A percentile compares a stretch with the other conserved stretches of the same genome.
phyloP scores from a whole-genome alignment of 2,797 vertebrate species.

The Danio kyathit region DNA sequence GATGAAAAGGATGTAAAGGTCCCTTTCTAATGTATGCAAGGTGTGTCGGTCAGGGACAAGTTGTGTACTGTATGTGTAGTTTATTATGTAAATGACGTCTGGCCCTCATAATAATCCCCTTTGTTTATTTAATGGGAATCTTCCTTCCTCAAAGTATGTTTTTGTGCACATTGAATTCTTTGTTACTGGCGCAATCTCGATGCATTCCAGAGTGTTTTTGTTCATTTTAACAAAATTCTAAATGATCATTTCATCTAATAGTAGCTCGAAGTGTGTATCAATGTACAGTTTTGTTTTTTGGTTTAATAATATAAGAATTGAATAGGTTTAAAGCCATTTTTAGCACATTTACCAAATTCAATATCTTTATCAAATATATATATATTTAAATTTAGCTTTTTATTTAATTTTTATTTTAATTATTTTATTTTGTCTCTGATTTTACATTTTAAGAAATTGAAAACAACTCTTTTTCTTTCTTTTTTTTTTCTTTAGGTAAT shows the following conservation, averaged over 20 bases:
- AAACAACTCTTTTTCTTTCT: no score
- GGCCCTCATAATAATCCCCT: neutral
- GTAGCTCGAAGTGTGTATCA: no score
- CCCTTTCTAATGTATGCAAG: conserved; percentile 17
- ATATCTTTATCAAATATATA: no score
- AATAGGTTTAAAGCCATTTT: no score
- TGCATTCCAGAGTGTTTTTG: neutral
- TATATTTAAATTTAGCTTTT: no score
- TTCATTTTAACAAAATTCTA: neutral
- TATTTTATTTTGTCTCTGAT: no score
- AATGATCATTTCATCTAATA: no score
- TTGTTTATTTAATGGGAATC: conserved; percentile 37
- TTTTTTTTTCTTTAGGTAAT: neutral
- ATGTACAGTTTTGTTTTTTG: no score
- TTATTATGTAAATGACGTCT: conserved; percentile 24
- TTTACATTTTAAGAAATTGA: no score
- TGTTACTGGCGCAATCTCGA: conserved; percentile 18
- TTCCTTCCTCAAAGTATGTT: conserved; percentile 46
- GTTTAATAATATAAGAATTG: no score
- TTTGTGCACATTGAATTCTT: neutral
- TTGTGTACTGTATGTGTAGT: neutral
- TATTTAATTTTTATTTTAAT: no score
- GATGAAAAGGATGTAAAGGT: neutral
- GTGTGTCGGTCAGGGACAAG: neutral
- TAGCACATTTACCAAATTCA: no score